Conservation (phyloP, 2,888 invertebrate species). For the Melolontha melolontha region DNA sequence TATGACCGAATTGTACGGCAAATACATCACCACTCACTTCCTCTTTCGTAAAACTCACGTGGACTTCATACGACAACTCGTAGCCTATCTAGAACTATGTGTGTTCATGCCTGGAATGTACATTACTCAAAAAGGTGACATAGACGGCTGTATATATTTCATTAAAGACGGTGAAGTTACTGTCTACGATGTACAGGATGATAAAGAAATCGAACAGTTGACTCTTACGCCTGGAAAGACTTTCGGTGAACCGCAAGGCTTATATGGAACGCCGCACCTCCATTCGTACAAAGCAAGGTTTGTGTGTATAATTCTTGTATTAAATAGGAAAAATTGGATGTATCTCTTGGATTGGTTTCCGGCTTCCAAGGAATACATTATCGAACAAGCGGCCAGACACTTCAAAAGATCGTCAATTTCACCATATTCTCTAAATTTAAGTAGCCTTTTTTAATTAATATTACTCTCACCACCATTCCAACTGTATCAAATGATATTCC, state of each 20-base stretch:
- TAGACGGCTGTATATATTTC: constrained; percentile 69
- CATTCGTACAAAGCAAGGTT: constrained; percentile 50
- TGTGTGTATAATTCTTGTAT: constrained; percentile 47
- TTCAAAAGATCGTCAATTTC: constrained; percentile 3
- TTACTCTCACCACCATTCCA: no score
- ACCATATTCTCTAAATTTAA: no score
- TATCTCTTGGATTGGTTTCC: constrained; percentile 53
- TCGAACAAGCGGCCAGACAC: constrained; percentile 24
- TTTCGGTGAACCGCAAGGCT: constrained; percentile 52
- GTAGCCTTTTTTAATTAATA: no score
- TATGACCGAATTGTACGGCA: constrained; percentile 67
- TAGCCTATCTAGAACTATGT: constrained; percentile 66
- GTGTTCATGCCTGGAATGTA: constrained; percentile 69
- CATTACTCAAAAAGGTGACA: constrained; percentile 69
- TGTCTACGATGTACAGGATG: constrained; percentile 44
- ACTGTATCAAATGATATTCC: no score
- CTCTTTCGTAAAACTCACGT: constrained; percentile 67
- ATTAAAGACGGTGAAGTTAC: constrained; percentile 68
- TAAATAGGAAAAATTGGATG: constrained; percentile 49
- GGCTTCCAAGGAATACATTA: constrained; percentile 49
- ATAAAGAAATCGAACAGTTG: constrained; percentile 37
- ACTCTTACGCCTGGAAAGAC: constrained; percentile 42
- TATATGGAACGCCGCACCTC: constrained; percentile 45
- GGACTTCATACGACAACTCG: constrained; percentile 67
- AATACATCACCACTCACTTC: constrained; percentile 65